Evolutionary conservation across 2,113 vertebrate species (phyloP).

Genomic region (Phalacrocorax carbo): DNA sequence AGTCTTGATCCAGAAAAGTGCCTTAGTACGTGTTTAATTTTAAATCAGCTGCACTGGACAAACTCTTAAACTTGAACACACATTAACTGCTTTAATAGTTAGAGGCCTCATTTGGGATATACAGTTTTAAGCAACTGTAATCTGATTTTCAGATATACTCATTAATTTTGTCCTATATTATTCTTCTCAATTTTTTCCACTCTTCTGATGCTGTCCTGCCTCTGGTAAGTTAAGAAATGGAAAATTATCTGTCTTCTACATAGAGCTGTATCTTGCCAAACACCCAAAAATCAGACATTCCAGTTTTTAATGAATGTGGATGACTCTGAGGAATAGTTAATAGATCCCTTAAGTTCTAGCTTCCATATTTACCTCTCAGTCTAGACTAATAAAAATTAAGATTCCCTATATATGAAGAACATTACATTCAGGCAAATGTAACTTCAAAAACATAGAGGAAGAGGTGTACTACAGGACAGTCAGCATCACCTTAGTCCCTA

Average conservation of each 20-base stretch:
- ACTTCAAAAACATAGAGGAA: neutral
- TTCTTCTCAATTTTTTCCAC: neutral
- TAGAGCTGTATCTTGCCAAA: neutral
- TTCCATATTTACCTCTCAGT: neutral
- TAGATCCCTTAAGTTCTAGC: neutral
- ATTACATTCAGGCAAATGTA: neutral
- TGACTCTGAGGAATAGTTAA: neutral
- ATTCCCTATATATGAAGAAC: neutral
- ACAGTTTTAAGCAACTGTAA: neutral
- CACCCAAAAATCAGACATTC: neutral
- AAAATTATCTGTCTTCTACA: neutral
- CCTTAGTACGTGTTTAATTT: neutral
- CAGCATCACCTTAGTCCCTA: neutral
- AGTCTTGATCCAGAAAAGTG: neutral
- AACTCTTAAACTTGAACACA: neutral
- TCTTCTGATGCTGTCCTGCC: neutral
- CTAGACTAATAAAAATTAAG: neutral
- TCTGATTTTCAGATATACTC: neutral
- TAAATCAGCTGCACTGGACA: neutral
- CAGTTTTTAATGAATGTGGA: neutral
- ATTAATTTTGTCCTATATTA: neutral
- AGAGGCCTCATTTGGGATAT: neutral
- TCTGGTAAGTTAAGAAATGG: neutral
- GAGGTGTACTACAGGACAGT: neutral
- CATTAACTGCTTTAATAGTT: neutral